phyloP scores from a whole-genome alignment of 2,113 vertebrate species.

The Columba janthina region DNA sequence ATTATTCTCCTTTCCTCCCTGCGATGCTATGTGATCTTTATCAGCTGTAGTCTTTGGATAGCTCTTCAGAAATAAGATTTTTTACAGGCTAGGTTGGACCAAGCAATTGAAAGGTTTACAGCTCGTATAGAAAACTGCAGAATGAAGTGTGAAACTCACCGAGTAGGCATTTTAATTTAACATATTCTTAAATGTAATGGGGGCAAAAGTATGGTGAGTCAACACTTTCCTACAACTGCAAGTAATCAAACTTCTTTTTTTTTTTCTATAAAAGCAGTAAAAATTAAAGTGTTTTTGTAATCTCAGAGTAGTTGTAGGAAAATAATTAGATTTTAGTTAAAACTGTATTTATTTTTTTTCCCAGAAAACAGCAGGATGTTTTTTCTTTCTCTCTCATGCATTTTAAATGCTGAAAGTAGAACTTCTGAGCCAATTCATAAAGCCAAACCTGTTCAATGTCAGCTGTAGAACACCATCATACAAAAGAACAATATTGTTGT shows the following conservation, averaged over 20 bases:
- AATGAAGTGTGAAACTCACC: conserved; percentile 31
- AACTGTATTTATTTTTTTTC: not conserved
- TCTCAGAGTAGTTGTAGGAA: not conserved
- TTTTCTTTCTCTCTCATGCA: not conserved
- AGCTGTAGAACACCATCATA: not conserved
- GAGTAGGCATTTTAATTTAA: conserved; percentile 15
- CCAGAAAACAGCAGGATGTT: not conserved
- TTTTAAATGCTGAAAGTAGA: not conserved
- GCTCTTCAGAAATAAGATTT: not conserved
- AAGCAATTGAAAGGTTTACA: conserved; percentile 4
- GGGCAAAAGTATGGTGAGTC: conserved; percentile 28
- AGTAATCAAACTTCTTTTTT: not conserved
- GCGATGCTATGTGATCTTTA: not conserved
- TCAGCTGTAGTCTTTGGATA: not conserved
- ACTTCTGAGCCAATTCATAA: not conserved
- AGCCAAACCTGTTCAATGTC: not conserved
- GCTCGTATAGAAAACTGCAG: not conserved
- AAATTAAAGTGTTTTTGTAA: not conserved
- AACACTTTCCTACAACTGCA: conserved; percentile 16
- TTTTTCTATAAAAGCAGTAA: not conserved
- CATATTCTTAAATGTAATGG: conserved; percentile 15
- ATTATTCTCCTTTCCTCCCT: not conserved
- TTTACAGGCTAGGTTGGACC: not conserved
- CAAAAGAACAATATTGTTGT: not conserved
- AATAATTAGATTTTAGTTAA: not conserved